Evolutionary conservation across 2,888 invertebrate genomes (phyloP), one percentile per base, ranked within the genome.

Genomic region (Halocaridina rubra): DNA sequence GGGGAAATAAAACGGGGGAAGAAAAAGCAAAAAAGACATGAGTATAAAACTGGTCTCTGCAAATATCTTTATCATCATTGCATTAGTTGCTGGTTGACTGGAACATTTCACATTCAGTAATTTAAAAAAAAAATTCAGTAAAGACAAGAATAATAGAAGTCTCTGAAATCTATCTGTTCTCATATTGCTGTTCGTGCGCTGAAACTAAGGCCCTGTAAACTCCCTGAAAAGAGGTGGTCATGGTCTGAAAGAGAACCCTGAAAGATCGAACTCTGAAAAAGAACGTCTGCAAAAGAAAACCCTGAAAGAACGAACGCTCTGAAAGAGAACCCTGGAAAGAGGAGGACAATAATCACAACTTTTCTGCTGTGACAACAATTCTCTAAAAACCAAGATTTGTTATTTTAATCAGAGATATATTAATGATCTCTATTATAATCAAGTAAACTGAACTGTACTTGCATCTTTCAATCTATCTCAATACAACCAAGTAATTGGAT

Each of bases 1-100:
- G 85, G 87, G 86, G 82, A 86, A 87, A 82, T 80, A 87, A 87
- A 87, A n/a, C 74, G 87, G 87, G 87, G 87, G 77, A 85, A 85
- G 85, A 87, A n/a, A n/a, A 84, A 85, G 85, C 84, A 87, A 87
- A 87, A n/a, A 85, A 82, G 82, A 86, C 67, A 82, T 72, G 86
- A 80, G 82, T 80, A 86, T 82, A 82, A 86, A 76, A 78, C 75
- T 72, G 80, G 75, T 61, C 59, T 80, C 80, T 69, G 64, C 80
- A 76, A 85, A n/a, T n/a, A n/a, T n/a, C n/a, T n/a, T n/a, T n/a
- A n/a, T n/a, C n/a, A n/a, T n/a, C n/a, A n/a, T n/a, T n/a, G n/a
- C n/a, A n/a, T n/a, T 85, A 69, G 19, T 69, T 69, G 72, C 30
- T 78, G 59, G 72, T 77, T 82, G 57, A n/a, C n/a, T n/a, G n/a